These are phyloP conservation scores for Hyles vespertilio DNA, from an alignment of 1,140 invertebrate genomes.

Conservation along the genomic window DNA sequence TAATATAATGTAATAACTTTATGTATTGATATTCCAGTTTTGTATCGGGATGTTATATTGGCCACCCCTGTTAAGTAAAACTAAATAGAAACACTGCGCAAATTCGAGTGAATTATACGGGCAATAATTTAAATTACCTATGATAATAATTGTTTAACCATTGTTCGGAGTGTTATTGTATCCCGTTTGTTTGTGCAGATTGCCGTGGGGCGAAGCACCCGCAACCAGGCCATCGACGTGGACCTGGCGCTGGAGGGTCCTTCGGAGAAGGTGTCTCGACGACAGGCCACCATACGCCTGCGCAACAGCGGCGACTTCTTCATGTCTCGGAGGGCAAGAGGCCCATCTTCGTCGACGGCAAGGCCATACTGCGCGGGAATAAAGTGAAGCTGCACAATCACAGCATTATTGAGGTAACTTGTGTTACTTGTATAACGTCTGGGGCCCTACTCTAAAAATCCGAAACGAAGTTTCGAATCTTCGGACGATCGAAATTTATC, in stretches of 20 bases:
- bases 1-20: too few species aligned
- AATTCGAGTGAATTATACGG: too few species aligned
- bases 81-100: too few species aligned
- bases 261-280: slow-evolving; percentile 88
- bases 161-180: neutral
- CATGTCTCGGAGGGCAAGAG: slow-evolving; percentile 95
- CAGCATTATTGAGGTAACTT: slow-evolving; percentile 92
- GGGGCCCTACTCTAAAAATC: too few species aligned
- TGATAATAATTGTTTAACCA: too few species aligned
- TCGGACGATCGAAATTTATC: too few species aligned
- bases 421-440: slow-evolving; percentile 22
- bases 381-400: slow-evolving; percentile 94
- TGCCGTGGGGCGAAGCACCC: slow-evolving; percentile 92
- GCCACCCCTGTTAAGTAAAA: too few species aligned
- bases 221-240: slow-evolving; percentile 94
- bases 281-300: slow-evolving; percentile 93
- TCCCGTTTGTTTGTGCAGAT: slow-evolving; percentile 78
- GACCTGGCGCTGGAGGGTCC: slow-evolving; percentile 95
- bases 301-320: slow-evolving; percentile 96
- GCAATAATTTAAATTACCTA: neutral
- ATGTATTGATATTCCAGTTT: too few species aligned
- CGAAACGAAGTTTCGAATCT: too few species aligned
- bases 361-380: slow-evolving; percentile 89
- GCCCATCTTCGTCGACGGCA: slow-evolving; percentile 95
- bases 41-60: too few species aligned